Base-by-base conservation (phyloP, 2,888 invertebrate genomes). In the Tenthredo livida region DNA sequence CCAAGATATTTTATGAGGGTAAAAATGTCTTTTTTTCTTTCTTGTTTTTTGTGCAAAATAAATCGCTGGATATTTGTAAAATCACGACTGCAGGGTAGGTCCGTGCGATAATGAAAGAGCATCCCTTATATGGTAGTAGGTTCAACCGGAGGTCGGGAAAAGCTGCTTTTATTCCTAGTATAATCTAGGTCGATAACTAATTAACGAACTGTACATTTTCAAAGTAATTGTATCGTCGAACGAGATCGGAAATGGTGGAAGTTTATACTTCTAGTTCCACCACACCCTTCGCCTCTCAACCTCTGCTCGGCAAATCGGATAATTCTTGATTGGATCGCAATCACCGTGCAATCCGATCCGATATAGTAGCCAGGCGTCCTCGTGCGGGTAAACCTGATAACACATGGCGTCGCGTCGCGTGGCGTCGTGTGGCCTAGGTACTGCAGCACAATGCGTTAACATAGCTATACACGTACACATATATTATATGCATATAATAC, bases 251-350 rank as follows among this genome's bases (percentile, higher is more conserved):
- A 80, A 58, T 80, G 29, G 80, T 58, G 58, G 77, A 47, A 77
- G 77, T 54, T 77, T 77, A 77, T 77, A 77, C 77, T 47, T 77
- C 77, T 54, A 54, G 54, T 43, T 43, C 43, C 73, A 73, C 40
- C 40, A 12, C 72, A 15, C 43, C 43, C 72, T 73, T 40, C 40
- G n/a, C 72, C 83, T 67, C 83, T 25, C 67, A 43, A 25, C 67
- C 67, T 47, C 29, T 10, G 67, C 80, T 77, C 80, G 67, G 65
- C 83, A 72, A 85, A 85, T 78, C 77, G 67, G 82, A 80, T 85
- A 50, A 85, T 82, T 85, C 75, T 85, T 82, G 80, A 85, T 85
- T 85, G 50, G 67, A 58, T 85, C 29, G 67, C 85, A 85, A 85
- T 85, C 82, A 85, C 47, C 65, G 80, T 70, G 58, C 80, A 61